These are phyloP conservation scores for Callipepla squamata DNA, from an alignment of 2,113 vertebrate genomes.

Conservation along the genomic window DNA sequence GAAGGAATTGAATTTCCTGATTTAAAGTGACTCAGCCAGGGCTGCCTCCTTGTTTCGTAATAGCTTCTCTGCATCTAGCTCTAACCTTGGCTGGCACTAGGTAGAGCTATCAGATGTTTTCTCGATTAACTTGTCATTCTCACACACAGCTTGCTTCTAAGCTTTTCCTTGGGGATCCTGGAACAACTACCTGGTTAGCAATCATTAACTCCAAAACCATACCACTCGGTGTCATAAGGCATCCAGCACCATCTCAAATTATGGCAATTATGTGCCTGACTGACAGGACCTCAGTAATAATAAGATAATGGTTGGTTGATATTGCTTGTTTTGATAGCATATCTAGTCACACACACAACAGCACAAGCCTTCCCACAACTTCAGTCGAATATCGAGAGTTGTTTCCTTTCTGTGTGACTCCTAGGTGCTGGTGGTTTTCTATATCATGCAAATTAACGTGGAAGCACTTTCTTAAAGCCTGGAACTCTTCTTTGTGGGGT, in stretches of 20 bases:
- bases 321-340: background rate
- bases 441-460: background rate
- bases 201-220: background rate
- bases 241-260: background rate
- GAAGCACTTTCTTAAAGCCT: background rate
- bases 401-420: background rate
- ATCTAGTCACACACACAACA: background rate
- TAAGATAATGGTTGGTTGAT: background rate
- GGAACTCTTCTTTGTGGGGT: background rate
- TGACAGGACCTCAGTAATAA: background rate
- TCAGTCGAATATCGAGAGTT: background rate
- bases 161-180: slow-evolving; percentile 20
- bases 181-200: background rate
- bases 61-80: slow-evolving; percentile 31
- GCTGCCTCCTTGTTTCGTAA: slow-evolving; percentile 56
- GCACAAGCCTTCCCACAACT: background rate
- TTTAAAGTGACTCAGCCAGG: slow-evolving; percentile 55
- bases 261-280: background rate
- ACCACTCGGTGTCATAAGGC: background rate
- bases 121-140: slow-evolving; percentile 35
- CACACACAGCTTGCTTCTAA: slow-evolving; percentile 2
- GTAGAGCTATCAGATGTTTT: slow-evolving; percentile 7
- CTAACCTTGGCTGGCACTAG: background rate
- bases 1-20: slow-evolving; percentile 58
- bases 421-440: background rate